Evolutionary conservation across 2,113 vertebrate genomes (phyloP).

Genomic region (Myotis lucifugus): DNA sequence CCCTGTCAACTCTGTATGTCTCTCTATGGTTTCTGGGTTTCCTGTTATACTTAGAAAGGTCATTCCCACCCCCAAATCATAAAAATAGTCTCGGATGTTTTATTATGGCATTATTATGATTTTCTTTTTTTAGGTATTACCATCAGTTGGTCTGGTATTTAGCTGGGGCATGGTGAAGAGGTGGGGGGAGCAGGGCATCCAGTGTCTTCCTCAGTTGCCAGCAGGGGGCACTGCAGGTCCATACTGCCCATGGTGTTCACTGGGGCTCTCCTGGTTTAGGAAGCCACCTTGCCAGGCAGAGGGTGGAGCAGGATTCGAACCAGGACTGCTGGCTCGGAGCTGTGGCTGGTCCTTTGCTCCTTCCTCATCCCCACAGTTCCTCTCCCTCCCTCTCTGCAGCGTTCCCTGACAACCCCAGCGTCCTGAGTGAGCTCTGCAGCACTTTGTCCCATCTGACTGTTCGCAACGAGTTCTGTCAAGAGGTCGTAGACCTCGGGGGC

Average conservation of each 20-base stretch:
- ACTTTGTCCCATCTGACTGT: constrained; percentile 93
- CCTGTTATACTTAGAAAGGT: constrained; percentile 7
- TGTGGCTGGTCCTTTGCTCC: not conserved
- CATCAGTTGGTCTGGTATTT: constrained; percentile 22
- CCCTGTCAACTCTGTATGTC: not conserved
- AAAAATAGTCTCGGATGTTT: not conserved
- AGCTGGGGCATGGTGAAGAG: not conserved
- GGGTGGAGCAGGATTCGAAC: not conserved
- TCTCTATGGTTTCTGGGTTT: not conserved
- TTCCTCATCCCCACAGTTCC: accelerated
- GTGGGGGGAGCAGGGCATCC: not conserved
- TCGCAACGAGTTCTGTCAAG: constrained; percentile 97
- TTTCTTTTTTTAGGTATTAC: constrained; percentile 43
- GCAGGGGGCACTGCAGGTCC: not conserved
- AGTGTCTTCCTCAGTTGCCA: not conserved
- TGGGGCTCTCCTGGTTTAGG: no score
- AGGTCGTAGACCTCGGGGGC: constrained; percentile 95
- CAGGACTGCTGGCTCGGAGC: not conserved
- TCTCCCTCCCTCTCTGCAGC: constrained; percentile 79
- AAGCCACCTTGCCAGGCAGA: not conserved
- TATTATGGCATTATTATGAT: not conserved
- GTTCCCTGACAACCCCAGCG: constrained; percentile 83
- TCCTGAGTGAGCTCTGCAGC: constrained; percentile 93
- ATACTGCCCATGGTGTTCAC: no score
- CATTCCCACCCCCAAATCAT: not conserved